Evolutionary conservation across 2,888 invertebrate genomes (phyloP).

Genomic region (Agriopis aurantiaria): DNA sequence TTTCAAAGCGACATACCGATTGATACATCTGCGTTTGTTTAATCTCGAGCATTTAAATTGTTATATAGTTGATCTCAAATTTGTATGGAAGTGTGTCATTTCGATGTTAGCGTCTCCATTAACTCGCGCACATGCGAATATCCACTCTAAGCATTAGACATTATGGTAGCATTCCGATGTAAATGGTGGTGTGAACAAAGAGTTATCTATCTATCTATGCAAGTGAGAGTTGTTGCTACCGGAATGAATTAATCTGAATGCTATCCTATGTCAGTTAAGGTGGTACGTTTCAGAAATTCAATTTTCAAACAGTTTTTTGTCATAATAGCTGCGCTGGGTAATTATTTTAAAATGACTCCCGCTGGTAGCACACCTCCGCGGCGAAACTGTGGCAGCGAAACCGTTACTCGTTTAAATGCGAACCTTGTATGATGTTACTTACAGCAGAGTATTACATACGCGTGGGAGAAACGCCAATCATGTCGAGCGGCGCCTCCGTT

Average conservation of each 20-base stretch:
- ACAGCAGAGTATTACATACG: no score
- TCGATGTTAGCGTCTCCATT: slow-evolving; percentile 11
- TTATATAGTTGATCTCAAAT: slow-evolving; percentile 72
- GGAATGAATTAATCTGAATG: not conserved
- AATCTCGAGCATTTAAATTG: slow-evolving; percentile 34
- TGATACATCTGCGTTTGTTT: slow-evolving; percentile 31
- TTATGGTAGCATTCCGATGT: slow-evolving; percentile 14
- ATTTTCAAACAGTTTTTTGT: no score
- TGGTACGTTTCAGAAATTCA: no score
- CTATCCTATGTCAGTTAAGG: not conserved
- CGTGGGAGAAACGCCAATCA: no score
- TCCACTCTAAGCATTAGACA: not conserved
- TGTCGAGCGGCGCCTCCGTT: no score
- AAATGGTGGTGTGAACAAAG: not conserved
- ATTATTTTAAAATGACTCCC: no score
- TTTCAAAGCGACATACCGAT: not conserved
- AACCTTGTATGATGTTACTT: no score
- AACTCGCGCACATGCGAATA: not conserved
- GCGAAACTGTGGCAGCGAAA: no score
- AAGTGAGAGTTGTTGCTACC: not conserved
- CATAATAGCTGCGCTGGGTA: no score
- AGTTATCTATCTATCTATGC: no score
- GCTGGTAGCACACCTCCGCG: no score
- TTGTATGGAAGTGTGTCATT: slow-evolving; percentile 36
- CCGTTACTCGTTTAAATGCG: no score